Conservation (phyloP, 1,140 invertebrate genomes). For the Papilio glaucus region DNA sequence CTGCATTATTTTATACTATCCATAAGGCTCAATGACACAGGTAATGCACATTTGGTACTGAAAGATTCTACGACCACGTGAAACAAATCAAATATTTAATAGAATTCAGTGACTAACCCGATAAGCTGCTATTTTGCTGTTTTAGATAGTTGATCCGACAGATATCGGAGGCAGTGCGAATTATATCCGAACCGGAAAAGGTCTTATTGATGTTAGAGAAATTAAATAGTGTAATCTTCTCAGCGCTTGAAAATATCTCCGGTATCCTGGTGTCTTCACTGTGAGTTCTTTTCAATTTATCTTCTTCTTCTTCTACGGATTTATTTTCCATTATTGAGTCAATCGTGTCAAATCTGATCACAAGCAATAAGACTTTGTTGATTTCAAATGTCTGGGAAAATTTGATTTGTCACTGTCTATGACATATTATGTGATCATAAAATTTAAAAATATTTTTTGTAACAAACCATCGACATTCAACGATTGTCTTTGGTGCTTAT, state of each 20-base stretch:
- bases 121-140: conserved; percentile 1
- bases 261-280: background rate
- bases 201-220: conserved; percentile 28
- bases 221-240: conserved; percentile 5
- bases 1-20: too few species aligned
- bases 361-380: too few species aligned
- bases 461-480: too few species aligned
- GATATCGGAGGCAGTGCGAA: conserved; percentile 15
- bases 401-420: too few species aligned
- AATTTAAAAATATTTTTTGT: too few species aligned
- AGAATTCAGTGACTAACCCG: background rate
- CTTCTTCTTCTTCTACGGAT: background rate
- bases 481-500: too few species aligned
- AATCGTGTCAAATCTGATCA: background rate
- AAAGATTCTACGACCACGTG: too few species aligned
- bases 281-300: background rate
- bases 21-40: too few species aligned
- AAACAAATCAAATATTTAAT: background rate
- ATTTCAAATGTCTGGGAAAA: too few species aligned
- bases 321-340: background rate
- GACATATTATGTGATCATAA: too few species aligned
- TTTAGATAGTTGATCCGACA: conserved; percentile 28
- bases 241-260: conserved; percentile 7
- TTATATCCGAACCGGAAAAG: conserved; percentile 16
- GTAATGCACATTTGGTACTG: too few species aligned